Evolutionary conservation across 2,113 vertebrate genomes (phyloP).

Genomic region (Psephotus haematonotus): DNA sequence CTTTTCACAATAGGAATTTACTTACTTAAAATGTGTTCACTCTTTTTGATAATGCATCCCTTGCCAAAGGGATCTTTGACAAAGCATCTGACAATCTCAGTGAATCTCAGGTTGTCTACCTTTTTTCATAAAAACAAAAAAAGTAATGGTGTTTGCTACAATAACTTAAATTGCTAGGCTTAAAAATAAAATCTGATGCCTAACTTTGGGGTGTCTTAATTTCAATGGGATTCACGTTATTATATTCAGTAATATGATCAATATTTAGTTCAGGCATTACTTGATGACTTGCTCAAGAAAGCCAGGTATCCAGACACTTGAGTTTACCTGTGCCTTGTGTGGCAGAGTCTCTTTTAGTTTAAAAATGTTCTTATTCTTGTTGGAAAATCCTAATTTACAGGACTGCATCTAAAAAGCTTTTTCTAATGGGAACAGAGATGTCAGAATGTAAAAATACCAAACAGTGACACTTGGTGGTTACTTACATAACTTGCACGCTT

Average conservation of each 20-base stretch:
- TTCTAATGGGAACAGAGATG: constrained; percentile 35
- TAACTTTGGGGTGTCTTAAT: background rate
- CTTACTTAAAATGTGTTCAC: background rate
- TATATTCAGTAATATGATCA: background rate
- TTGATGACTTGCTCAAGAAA: background rate
- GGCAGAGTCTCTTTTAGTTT: background rate
- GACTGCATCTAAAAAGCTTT: background rate
- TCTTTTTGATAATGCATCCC: background rate
- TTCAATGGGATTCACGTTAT: background rate
- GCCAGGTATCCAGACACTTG: background rate
- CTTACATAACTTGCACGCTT: constrained; percentile 47
- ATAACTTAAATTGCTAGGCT: background rate
- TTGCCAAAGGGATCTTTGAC: background rate
- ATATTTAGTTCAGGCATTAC: background rate
- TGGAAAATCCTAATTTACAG: background rate
- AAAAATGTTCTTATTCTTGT: background rate
- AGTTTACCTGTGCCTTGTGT: background rate
- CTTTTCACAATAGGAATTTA: background rate
- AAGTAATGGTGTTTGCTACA: background rate
- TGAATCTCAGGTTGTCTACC: background rate
- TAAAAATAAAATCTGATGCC: background rate
- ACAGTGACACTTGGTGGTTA: constrained; percentile 54
- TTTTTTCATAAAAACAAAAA: background rate
- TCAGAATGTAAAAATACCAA: constrained; percentile 24
- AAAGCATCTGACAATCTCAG: background rate